Base-by-base conservation (phyloP, 2,797 vertebrate genomes). In the Enteromius fasciolatus region DNA sequence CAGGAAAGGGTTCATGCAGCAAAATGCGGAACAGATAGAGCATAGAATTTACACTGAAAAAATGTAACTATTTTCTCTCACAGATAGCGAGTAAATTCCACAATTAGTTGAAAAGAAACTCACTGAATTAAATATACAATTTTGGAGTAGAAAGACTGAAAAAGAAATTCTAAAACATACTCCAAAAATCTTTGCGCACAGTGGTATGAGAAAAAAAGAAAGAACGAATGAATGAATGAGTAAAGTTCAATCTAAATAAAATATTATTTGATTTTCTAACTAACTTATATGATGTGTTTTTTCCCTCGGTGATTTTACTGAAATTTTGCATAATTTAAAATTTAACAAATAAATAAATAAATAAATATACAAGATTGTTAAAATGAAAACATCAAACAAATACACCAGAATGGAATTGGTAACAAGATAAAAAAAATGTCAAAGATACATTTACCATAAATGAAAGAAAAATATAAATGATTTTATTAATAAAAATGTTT, bases 1-100 rank as follows among this genome's bases (percentile, higher is more conserved):
- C 44, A 85, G 54, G 75, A 76, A 52, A 50, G 46, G 44, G 79
- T 28, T 64, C 33, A 76, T 48, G 59, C 41, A 48, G 59, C 23
- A 64, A 78, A 48, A 23, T 18, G 39, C 12, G 36, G 23, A 52
- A 39, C 25, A 69, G 66, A 73, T 59, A 44, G n/a, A n/a, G 44
- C 25, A 23, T 25, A 59, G 18, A 23, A 46, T 74, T 6, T 18
- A 52, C 25, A 50, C 17, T 1, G 59, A 63, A 28, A 61, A 28
- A 61, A 59, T 6, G 3, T 2, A 3, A 61, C 14, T 0, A 33
- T 63, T 31, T 31, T 63, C 61, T 31, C 28, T 33, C 28, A 33
- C 28, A 64, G 33, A 63, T 31, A 8, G 25, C 15, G 17, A 63
- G 14, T 31, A 63, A 3, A 17, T 17, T 17, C 17, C 14, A 64